phyloP scores from a whole-genome alignment of 1,140 invertebrate species.

The Riptortus pedestris region DNA sequence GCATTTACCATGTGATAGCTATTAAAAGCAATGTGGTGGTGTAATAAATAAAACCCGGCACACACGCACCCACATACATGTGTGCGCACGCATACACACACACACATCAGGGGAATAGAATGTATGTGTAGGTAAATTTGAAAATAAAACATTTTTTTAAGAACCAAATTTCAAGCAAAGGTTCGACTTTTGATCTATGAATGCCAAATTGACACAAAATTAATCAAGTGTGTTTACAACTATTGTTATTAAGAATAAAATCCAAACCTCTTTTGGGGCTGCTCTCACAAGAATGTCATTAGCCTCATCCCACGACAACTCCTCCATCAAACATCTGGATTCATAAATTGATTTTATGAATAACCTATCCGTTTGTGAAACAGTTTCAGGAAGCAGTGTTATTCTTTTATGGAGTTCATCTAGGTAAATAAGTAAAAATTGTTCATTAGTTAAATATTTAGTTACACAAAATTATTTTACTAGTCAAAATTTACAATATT shows the following conservation, averaged over 20 bases:
- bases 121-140: no score
- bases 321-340: constrained; percentile 46
- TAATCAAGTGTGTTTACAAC: not conserved
- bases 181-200: no score
- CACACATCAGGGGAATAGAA: no score
- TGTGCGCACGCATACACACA: no score
- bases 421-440: constrained; percentile 35
- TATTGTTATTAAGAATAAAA: not conserved
- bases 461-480: not conserved
- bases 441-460: not conserved
- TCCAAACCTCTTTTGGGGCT: constrained; percentile 42
- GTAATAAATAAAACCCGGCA: no score
- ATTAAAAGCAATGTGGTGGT: no score
- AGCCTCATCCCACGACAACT: constrained; percentile 61
- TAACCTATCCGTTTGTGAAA: constrained; percentile 52
- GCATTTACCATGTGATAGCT: no score
- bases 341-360: constrained; percentile 51
- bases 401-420: constrained; percentile 61
- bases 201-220: no score
- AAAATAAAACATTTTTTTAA: no score
- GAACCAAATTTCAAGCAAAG: no score
- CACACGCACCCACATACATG: no score
- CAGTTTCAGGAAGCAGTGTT: constrained; percentile 59
- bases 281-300: constrained; percentile 69
- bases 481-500: not conserved